Base-by-base conservation (phyloP, 2,797 vertebrate genomes). In the Cossypha dichroa region DNA sequence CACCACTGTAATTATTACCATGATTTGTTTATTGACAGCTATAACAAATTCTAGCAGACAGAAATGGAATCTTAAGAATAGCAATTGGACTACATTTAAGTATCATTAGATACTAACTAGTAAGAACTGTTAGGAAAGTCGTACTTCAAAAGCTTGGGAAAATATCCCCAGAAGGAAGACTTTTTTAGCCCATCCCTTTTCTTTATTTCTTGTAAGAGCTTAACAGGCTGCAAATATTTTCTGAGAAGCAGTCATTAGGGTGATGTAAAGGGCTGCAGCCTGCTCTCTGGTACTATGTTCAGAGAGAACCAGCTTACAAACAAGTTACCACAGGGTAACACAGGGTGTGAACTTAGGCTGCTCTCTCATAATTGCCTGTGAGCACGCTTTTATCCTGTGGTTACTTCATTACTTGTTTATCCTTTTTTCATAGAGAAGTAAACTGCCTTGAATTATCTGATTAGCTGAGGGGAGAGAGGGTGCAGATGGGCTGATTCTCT, bases 21-120 rank as follows among this genome's bases (percentile, higher is more conserved):
- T 93, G 93, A 96, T 91, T 83, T 91, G 43, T 38, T 79, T 94
- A 97, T 95, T 92, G 97, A 97, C 95, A 97, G 77, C 69, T 94
- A 62, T 92, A 95, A 97, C 85, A 96, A 97, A 96, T 96, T 94
- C 93, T 88, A 97, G 75, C 58, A 97, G 94, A 83, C 36, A 84
- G 83, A 86, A 90, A 86, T 78, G 54, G 33, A 93, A 96, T 97
- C 90, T 72, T 95, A 95, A 96, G 91, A 85, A 73, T 59, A 93
- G 85, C 89, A 95, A 96, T 49, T 81, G 73, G 90, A 94, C 93
- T 89, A 93, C 26, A 16, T 96, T 94, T 96, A 97, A 97, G 88
- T 87, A 88, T 55, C 67, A 83, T 92, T 94, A 97, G 94, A 90
- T 80, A 93, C 87, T 94, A 83, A 81, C 92, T 93, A 95, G 79